Evolutionary conservation across 2,113 vertebrate genomes (phyloP).

Genomic region (Speoplatyrhinus poulsoni): DNA sequence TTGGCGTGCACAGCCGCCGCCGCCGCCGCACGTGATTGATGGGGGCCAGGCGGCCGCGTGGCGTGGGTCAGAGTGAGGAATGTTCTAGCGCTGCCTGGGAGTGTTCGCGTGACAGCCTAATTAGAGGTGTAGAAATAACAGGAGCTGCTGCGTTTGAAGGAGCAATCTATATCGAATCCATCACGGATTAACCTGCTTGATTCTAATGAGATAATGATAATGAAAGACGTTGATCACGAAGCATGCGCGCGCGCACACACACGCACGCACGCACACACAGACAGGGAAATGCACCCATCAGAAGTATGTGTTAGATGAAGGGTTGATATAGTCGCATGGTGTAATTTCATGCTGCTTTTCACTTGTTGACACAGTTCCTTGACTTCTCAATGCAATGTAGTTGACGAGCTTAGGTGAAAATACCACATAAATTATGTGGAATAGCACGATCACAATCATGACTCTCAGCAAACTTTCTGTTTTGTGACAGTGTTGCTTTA

Average conservation of each 20-base stretch:
- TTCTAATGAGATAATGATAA: conserved; percentile 44
- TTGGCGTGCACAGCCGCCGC: conserved; percentile 11
- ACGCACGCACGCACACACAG: background rate
- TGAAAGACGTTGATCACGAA: conserved; percentile 17
- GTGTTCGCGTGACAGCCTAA: conserved; percentile 54
- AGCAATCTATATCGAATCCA: conserved; percentile 16
- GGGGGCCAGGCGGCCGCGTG: conserved; percentile 42
- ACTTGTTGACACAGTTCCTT: no score
- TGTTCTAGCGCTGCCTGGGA: conserved; percentile 50
- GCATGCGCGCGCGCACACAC: no score
- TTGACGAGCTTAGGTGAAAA: no score
- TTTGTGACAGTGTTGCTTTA: no score
- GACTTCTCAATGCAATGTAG: no score
- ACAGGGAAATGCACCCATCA: background rate
- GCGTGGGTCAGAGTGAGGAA: conserved; percentile 30
- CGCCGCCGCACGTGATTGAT: conserved; percentile 43
- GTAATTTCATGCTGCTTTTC: no score
- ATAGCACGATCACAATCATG: no score
- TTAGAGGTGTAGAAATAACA: conserved; percentile 53
- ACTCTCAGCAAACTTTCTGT: no score
- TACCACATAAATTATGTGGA: no score
- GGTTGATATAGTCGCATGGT: no score
- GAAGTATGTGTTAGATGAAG: no score
- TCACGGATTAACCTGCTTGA: conserved; percentile 52
- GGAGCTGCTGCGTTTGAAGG: conserved; percentile 38